Evolutionary conservation across 2,888 invertebrate species (phyloP).

Genomic region (Lasioglossum leucozonium): DNA sequence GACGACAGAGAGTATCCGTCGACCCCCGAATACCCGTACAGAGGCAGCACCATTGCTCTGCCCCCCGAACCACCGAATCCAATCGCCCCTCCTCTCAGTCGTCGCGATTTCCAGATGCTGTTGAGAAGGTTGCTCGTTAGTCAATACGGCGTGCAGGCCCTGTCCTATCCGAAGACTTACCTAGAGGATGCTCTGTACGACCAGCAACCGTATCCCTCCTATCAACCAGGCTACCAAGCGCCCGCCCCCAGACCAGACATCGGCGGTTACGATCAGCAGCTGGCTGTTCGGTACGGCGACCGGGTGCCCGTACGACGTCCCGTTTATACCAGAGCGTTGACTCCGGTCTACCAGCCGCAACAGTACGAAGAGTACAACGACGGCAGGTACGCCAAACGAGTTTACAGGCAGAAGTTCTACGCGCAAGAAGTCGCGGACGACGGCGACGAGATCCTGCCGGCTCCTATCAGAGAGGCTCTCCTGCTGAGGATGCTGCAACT

Average conservation of each 20-base stretch:
- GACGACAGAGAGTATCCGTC: slow-evolving; percentile 79
- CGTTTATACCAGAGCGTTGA: slow-evolving; percentile 70
- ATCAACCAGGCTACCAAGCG: slow-evolving; percentile 83
- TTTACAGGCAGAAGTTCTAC: slow-evolving; percentile 81
- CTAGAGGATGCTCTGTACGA: slow-evolving; percentile 82
- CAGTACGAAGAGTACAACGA: slow-evolving; percentile 82
- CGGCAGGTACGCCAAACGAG: slow-evolving; percentile 78
- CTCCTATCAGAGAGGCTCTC: slow-evolving; percentile 90
- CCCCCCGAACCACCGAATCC: slow-evolving; percentile 86
- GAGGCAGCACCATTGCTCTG: slow-evolving; percentile 71
- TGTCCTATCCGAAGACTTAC: slow-evolving; percentile 81
- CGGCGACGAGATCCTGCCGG: slow-evolving; percentile 88
- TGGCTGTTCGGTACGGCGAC: slow-evolving; percentile 76
- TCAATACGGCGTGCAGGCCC: slow-evolving; percentile 85
- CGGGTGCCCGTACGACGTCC: slow-evolving; percentile 78
- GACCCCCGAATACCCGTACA: slow-evolving; percentile 77
- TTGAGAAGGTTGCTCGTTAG: slow-evolving; percentile 88
- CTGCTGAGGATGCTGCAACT: slow-evolving; percentile 90
- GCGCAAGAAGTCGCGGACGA: slow-evolving; percentile 82
- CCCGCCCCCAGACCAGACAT: slow-evolving; percentile 75
- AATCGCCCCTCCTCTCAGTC: slow-evolving; percentile 89
- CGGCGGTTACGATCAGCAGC: slow-evolving; percentile 68
- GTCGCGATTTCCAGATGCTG: slow-evolving; percentile 89
- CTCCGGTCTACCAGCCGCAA: slow-evolving; percentile 75
- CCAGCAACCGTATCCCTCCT: slow-evolving; percentile 82